These are phyloP conservation scores for Sinocyclocheilus anshuiensis DNA, from an alignment of 2,113 vertebrate species.

Conservation along the genomic window DNA sequence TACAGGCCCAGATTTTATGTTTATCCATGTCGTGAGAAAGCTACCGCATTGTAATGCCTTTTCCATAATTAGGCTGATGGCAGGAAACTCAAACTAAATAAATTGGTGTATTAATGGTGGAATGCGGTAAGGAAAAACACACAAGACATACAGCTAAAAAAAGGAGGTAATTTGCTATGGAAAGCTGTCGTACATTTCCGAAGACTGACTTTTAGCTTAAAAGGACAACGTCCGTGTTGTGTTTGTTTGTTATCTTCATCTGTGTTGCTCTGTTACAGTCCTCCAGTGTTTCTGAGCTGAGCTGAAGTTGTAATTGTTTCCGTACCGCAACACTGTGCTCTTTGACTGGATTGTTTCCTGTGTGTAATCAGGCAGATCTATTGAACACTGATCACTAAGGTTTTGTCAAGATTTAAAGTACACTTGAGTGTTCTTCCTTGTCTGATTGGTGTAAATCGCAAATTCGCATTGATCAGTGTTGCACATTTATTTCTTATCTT, in stretches of 20 bases:
- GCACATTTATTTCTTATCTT: too few species aligned
- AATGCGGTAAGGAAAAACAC: slow-evolving; percentile 16
- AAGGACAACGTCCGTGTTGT: slow-evolving; percentile 36
- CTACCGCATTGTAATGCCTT: slow-evolving; percentile 63
- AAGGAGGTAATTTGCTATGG: slow-evolving; percentile 27
- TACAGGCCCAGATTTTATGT: slow-evolving; percentile 70
- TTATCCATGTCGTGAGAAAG: slow-evolving; percentile 75
- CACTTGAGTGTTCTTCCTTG: too few species aligned
- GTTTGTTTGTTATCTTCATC: slow-evolving; percentile 50
- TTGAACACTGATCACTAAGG: too few species aligned
- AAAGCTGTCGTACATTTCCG: slow-evolving; percentile 32
- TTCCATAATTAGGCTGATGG: slow-evolving; percentile 67
- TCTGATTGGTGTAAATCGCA: too few species aligned
- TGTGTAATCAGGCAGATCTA: slow-evolving; percentile 37
- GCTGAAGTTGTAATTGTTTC: slow-evolving; percentile 34
- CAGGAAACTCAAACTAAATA: slow-evolving; percentile 60
- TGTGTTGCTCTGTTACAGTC: slow-evolving; percentile 23
- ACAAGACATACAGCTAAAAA: slow-evolving; percentile 34
- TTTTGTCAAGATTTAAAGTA: too few species aligned
- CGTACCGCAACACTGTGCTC: slow-evolving; percentile 29
- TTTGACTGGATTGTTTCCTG: slow-evolving; percentile 46
- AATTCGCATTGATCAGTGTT: too few species aligned
- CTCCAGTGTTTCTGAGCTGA: slow-evolving; percentile 22
- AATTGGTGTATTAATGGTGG: slow-evolving; percentile 28
- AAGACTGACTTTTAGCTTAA: slow-evolving; percentile 28